Base-by-base conservation (phyloP, 2,888 invertebrate species). In the Ichneumon xanthorius region DNA sequence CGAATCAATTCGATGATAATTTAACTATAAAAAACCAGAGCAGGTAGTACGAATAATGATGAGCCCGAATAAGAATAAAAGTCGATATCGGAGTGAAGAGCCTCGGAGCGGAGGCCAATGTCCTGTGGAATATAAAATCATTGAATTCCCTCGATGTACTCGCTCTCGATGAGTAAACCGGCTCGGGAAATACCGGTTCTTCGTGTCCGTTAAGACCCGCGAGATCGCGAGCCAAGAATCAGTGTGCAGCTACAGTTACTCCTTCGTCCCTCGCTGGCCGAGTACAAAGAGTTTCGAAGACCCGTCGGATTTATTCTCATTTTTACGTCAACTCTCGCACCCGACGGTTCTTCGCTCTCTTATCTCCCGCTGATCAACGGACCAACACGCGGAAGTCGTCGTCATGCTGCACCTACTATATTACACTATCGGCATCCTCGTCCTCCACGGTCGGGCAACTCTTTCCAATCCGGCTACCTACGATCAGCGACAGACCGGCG, bases 401-500 rank as follows among this genome's bases (percentile, higher is more conserved):
- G 53, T 77, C 80, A 86, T 86, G 86, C 48, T 48, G n/a, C 26
- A 77, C 63, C 67, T 86, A 75, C 55, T 83, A 67, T 86, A 80
- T 80, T 86, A 67, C 82, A 67, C 77, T 71, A 58, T 95, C 94
- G 95, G 95, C 94, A 94, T 95, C 94, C 93, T 94, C 92, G 92
- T 94, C 91, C 77, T 61, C 80, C 84, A 82, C 86, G 72, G 73
- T 9, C 30, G 61, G 45, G 55, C 79, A 7, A 84, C 79, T 94
- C 94, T 94, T 94, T 95, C 95, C 16, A 86, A 68, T 22, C 89
- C 91, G 14, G 93, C 91, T 80, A 67, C 68, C 26, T 95, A 94
- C 93, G 97, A 97, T 93, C 97, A 97, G 93, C 95, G 96, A 65
- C 97, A 98, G 94, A 96, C 95, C 4, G 97, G 97, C 26, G 96